These are phyloP conservation scores for Cichladusa arquata DNA, from an alignment of 2,113 vertebrate species.

Conservation along the genomic window DNA sequence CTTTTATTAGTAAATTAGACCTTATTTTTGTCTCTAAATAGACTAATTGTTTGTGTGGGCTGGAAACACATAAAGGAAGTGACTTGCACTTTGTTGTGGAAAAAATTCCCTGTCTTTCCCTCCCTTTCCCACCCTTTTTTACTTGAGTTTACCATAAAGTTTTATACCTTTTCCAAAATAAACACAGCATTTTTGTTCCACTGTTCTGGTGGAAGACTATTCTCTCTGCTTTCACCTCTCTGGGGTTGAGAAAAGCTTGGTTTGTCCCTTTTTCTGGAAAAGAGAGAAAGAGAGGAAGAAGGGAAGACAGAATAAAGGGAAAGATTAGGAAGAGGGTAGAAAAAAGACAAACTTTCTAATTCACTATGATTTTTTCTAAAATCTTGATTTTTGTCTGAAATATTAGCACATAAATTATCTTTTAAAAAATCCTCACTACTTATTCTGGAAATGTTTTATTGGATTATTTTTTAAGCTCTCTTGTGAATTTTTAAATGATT, in stretches of 20 bases:
- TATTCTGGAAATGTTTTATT: background rate
- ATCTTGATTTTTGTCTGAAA: background rate
- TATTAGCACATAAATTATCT: rapidly evolving
- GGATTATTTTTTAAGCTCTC: background rate
- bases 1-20: background rate
- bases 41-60: background rate
- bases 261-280: background rate
- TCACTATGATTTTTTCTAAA: background rate
- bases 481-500: background rate
- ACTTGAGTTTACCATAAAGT: background rate
- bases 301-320: background rate
- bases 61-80: background rate
- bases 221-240: background rate
- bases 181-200: background rate
- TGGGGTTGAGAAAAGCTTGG: background rate
- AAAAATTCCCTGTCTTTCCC: background rate
- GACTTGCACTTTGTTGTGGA: background rate
- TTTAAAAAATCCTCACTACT: rapidly evolving
- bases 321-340: background rate
- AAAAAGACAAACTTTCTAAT: background rate
- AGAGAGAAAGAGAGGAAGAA: background rate
- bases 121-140: background rate
- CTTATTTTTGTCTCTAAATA: background rate
- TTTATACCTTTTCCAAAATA: background rate
- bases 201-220: background rate